Base-by-base conservation (phyloP, 2,888 invertebrate genomes). In the Synanthedon tipuliformis region DNA sequence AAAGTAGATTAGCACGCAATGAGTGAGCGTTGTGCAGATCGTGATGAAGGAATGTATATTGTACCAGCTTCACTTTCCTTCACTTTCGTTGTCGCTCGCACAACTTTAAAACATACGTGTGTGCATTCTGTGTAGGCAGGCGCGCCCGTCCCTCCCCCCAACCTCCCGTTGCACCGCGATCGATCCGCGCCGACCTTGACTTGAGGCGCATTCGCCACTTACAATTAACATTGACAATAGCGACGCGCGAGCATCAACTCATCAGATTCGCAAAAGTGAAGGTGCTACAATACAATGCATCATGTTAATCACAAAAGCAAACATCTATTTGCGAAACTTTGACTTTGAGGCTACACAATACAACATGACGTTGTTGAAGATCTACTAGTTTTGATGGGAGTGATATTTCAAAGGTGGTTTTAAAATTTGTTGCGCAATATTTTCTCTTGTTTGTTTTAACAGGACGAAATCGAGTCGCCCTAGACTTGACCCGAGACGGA, bases 161-260 rank as follows among this genome's bases (percentile, higher is more conserved):
- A 57, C 53, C 56, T 62, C 66, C 66, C 71, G 66, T 71, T 66
- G 65, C 61, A 55, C 55, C 66, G 67, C 69, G 71, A 81, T 80
- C 78, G 81, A 83, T 55, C 51, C 50, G 51, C 48, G 48, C 66
- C 78, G 79, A 82, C 86, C 85, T 86, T 86, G 85, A 77, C 75
- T 72, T 71, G 71, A 72, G 73, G 75, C 66, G 63, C 69, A 69
- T 73, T 67, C 72, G 75, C 68, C 73, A 71, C 69, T 71, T 66
- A 71, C 74, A 78, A 80, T 81, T 80, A 78, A 76, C 75, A 78
- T 76, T 79, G 76, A 80, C 81, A 82, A 78, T 74, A 76, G 69
- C 75, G 71, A 68, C 78, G 75, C 75, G 67, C 69, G 77, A 78
- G 75, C 80, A 75, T 64, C 65, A 63, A 15, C 49, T 49, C 16